These are phyloP conservation scores for Ischnura elegans DNA, from an alignment of 2,888 invertebrate genomes.

Conservation along the genomic window DNA sequence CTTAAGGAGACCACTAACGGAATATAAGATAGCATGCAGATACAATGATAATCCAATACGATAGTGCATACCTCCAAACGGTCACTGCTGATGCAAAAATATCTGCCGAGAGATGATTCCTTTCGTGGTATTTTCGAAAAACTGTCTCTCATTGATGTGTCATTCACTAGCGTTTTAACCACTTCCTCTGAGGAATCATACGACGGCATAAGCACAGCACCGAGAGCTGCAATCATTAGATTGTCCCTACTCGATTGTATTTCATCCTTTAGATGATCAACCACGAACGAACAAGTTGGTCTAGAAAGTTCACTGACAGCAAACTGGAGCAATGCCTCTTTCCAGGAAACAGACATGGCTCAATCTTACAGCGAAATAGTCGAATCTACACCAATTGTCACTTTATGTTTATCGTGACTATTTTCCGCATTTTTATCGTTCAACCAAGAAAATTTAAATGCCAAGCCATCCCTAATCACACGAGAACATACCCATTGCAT, in stretches of 20 bases:
- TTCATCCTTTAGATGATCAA: conserved; percentile 68
- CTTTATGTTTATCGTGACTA: too few species aligned
- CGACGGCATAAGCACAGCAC: not conserved
- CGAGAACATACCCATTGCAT: too few species aligned
- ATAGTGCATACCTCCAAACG: conserved; percentile 27
- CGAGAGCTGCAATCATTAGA: not conserved
- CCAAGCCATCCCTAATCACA: too few species aligned
- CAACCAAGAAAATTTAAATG: too few species aligned
- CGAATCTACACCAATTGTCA: too few species aligned
- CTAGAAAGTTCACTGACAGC: conserved; percentile 68
- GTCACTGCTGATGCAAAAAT: not conserved
- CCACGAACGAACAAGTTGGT: conserved; percentile 59
- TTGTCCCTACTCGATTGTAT: conserved; percentile 19
- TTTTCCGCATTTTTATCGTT: too few species aligned
- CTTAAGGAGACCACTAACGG: too few species aligned
- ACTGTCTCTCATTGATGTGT: too few species aligned
- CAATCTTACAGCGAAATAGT: not conserved
- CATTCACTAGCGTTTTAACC: too few species aligned
- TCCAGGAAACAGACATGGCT: conserved; percentile 22
- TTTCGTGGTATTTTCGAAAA: not conserved
- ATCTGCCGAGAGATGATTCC: conserved; percentile 4
- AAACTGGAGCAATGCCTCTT: conserved; percentile 69
- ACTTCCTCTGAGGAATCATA: not conserved
- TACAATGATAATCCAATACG: too few species aligned
- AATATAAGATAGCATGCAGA: too few species aligned